Evolutionary conservation across 2,113 vertebrate species (phyloP), one percentile per base, ranked within the genome.

Genomic region (Rhinopithecus roxellana): DNA sequence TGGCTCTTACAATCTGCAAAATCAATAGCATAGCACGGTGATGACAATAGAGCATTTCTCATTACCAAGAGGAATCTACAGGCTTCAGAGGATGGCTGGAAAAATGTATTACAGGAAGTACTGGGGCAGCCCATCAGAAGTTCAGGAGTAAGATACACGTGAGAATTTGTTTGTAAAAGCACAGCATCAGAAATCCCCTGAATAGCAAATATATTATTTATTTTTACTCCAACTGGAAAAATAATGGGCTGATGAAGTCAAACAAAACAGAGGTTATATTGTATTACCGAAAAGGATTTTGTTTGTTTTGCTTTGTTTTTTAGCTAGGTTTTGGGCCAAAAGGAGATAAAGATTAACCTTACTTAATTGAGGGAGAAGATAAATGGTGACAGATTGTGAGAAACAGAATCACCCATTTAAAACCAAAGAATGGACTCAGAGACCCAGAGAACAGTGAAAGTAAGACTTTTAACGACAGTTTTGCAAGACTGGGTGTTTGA

Each of bases 161-260:
- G 52, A 83, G 89, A 87, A 75, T 61, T 69, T 43, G 30, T 61
- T 80, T 40, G 61, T 69, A 18, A 90, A 4, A 89, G 55, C 30
- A 91, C n/a, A 69, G 52, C 30, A 20, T 59, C 79, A 75, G 70
- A 93, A 57, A 93, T 83, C 48, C n/a, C 48, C 25, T 89, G 55
- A 91, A 55, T 50, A 75, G 30, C 64, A 88, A 88, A 20, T 69
- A 35, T 30, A 69, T 74, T 81, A 45, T 52, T 88, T 67, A 20
- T 52, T 94, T 96, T 88, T 43, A 93, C 35, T 35, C 20, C 55
- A 85, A 64, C 3, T 77, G 25, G 64, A 82, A 95, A 88, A 87
- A 75, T 75, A 87, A 50, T 30, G 25, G 82, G 23, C 20, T 48
- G 17, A 77, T 78, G n/a, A 45, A 9, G 8, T 93, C 75, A 90